Evolutionary conservation across 1,140 invertebrate genomes (phyloP).

Genomic region (Dufourea novaeangliae): DNA sequence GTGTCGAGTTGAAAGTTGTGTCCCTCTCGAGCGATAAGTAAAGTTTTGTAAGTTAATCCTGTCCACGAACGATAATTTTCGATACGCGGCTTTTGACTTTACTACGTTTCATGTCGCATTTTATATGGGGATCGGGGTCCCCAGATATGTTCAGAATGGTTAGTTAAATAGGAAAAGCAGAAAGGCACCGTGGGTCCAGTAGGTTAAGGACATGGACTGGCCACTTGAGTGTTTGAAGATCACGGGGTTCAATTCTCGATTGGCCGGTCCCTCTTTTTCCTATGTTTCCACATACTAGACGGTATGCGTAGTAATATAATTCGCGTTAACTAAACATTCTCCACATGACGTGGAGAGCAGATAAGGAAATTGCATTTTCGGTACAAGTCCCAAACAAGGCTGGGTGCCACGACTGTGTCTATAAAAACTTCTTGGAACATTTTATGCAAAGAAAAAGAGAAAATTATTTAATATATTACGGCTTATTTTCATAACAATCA

Average conservation of each 20-base stretch:
- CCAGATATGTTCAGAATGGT: too few relatives aligned
- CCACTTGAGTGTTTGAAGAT: too few relatives aligned
- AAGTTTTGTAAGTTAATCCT: neutral
- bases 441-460: slow-evolving; percentile 2
- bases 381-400: neutral
- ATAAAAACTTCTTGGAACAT: neutral
- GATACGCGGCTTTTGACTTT: neutral
- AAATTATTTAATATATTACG: neutral
- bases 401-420: neutral
- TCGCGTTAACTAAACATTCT: neutral
- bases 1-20: neutral
- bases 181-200: too few relatives aligned
- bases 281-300: too few relatives aligned
- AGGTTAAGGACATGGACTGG: too few relatives aligned
- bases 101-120: neutral
- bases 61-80: neutral
- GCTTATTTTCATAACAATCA: neutral
- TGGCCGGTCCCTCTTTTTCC: too few relatives aligned
- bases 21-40: neutral
- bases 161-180: too few relatives aligned
- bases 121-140: too few relatives aligned
- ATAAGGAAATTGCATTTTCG: neutral
- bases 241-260: too few relatives aligned
- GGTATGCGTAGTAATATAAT: neutral
- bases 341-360: neutral